A percentile compares a stretch with the other conserved stretches of the same genome.
These are phyloP conservation scores for Rhagologus leucostigma DNA, from an alignment of 2,113 vertebrate genomes.

Conservation along the genomic window DNA sequence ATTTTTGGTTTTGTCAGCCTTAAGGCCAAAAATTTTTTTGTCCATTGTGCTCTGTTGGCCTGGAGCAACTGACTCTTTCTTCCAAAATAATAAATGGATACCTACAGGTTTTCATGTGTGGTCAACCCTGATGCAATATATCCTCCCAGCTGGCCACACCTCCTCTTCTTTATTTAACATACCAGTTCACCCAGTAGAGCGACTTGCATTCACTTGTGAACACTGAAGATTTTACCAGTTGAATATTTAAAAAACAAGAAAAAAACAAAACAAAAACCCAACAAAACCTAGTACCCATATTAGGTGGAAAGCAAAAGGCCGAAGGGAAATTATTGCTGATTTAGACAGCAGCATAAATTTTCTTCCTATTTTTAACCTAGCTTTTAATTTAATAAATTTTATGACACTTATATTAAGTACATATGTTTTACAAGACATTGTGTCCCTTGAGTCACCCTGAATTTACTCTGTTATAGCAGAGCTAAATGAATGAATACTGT, in stretches of 20 bases:
- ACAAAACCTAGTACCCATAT: constrained; percentile 48
- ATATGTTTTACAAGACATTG: constrained; percentile 95
- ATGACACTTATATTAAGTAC: constrained; percentile 95
- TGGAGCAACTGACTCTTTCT: not conserved
- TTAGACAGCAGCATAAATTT: constrained; percentile 93
- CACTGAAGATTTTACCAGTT: constrained; percentile 55
- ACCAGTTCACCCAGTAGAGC: not conserved
- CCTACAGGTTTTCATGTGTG: not conserved
- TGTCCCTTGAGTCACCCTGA: constrained; percentile 93
- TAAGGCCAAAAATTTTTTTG: not conserved
- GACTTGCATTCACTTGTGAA: constrained; percentile 34
- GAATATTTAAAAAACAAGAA: not conserved
- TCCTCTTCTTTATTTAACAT: not conserved
- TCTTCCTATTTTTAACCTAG: constrained; percentile 93
- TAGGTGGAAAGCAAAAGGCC: constrained; percentile 73
- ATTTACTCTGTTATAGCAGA: constrained; percentile 75
- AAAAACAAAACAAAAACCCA: not conserved
- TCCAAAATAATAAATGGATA: not conserved
- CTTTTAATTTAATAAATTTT: constrained; percentile 99
- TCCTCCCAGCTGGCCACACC: not conserved
- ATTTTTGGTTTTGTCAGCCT: not conserved
- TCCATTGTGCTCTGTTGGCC: not conserved
- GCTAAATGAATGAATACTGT: constrained; percentile 77
- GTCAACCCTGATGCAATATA: not conserved
- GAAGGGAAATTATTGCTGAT: constrained; percentile 84